phyloP scores from a whole-genome alignment of 2,888 invertebrate species.

The Apantesis nais region DNA sequence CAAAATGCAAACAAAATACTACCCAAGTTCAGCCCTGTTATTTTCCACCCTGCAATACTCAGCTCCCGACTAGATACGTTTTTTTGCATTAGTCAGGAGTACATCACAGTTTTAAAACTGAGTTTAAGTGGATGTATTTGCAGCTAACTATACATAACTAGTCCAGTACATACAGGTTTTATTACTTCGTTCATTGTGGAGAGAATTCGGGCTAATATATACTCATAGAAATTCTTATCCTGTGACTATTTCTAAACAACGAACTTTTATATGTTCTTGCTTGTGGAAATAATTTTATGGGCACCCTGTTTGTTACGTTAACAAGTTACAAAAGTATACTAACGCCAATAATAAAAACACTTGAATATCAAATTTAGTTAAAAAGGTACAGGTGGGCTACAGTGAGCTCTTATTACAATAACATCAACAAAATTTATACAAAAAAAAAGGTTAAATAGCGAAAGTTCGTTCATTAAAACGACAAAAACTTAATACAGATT shows the following conservation, averaged over 20 bases:
- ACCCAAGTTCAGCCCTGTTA: slow-evolving; percentile 57
- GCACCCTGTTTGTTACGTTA: no score
- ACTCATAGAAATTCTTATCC: no score
- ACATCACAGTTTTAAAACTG: slow-evolving; percentile 54
- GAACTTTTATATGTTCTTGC: not conserved
- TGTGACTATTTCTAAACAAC: not conserved
- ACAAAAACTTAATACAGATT: no score
- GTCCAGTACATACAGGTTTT: not conserved
- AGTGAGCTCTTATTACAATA: no score
- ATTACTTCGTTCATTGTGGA: no score
- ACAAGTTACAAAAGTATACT: not conserved
- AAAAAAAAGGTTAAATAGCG: no score
- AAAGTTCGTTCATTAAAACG: no score
- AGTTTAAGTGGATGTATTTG: not conserved
- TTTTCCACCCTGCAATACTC: slow-evolving; percentile 66
- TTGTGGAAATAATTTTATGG: not conserved
- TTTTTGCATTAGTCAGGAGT: slow-evolving; percentile 76
- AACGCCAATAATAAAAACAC: no score
- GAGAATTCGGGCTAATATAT: no score
- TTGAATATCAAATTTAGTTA: no score
- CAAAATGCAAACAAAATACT: slow-evolving; percentile 15
- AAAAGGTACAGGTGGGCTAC: no score
- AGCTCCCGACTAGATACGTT: slow-evolving; percentile 69
- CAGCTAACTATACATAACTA: not conserved
- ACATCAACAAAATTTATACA: no score